These are phyloP conservation scores for Microtus oregoni DNA, from an alignment of 2,113 vertebrate genomes.

Conservation along the genomic window DNA sequence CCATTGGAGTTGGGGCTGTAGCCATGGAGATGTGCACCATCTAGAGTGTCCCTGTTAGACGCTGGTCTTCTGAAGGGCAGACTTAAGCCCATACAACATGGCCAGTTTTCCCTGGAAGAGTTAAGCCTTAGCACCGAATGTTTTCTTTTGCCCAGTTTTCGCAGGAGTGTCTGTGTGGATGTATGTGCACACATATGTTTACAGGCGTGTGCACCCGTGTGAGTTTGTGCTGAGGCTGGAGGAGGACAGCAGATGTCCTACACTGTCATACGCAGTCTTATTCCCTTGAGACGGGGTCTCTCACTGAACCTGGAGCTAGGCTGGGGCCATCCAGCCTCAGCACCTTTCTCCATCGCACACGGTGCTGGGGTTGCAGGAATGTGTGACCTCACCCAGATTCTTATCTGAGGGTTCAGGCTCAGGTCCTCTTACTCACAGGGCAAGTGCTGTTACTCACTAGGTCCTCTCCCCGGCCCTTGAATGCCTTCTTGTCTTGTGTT, in stretches of 20 bases:
- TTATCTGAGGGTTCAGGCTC: not conserved
- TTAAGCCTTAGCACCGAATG: not conserved
- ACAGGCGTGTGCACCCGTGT: no score
- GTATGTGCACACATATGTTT: not conserved
- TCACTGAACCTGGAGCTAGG: not conserved
- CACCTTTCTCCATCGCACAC: not conserved
- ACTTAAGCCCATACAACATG: not conserved
- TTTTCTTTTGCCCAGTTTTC: not conserved
- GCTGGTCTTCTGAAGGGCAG: not conserved
- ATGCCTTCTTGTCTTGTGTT: not conserved
- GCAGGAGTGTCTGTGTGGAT: not conserved
- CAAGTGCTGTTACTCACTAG: not conserved
- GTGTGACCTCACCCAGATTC: no score
- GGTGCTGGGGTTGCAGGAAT: not conserved
- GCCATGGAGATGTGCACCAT: not conserved
- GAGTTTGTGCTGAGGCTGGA: not conserved
- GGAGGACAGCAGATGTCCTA: not conserved
- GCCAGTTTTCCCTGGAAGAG: conserved; percentile 17
- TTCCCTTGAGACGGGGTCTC: not conserved
- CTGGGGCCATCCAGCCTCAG: not conserved
- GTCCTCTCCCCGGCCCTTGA: not conserved
- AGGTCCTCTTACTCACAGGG: no score
- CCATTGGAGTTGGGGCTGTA: not conserved
- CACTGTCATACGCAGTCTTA: no score
- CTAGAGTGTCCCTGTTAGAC: conserved; percentile 39